Evolutionary conservation across 2,888 invertebrate species (phyloP), one percentile per base, ranked within the genome.

Genomic region (Bruchidius siliquastri): DNA sequence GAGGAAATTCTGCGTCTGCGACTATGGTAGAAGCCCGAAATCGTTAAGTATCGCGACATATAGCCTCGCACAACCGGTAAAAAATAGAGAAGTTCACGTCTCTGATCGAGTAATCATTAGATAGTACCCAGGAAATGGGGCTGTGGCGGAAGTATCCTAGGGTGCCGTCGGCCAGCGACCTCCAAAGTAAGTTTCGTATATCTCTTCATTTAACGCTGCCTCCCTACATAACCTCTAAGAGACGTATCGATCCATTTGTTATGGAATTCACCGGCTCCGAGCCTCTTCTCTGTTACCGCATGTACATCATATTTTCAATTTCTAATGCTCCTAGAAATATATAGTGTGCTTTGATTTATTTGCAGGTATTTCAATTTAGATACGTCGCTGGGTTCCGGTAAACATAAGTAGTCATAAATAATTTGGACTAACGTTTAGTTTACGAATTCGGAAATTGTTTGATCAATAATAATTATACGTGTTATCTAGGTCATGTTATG

Each of bases 81-180:
- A 49, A 49, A 49, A 49, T 2, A 49, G 6, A 49, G 32, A 49
- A 18, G 4, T 8, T 30, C 30, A 30, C 30, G 30, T 49, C 13
- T 49, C 49, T 49, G 18, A 4, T 49, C 49, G 13, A 13, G 18
- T 13, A 49, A 1, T 13, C 13, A 49, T 1, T 13, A 49, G 49
- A 8, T 8, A 68, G 13, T 18, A 68, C 22, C 20, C 10, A 49
- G 21, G 72, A 76, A 22, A 81, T 81, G 80, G 81, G 80, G 20
- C 72, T 79, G 73, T 83, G 83, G 82, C 75, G 83, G 76, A 81
- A 77, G 74, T 82, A 80, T 77, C 83, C 83, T 6, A 76, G 80
- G 73, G 79, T 82, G 30, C 83, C 83, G 3, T 83, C 83, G 0
- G 77, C 77, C 21, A 80, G 76, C 72, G 83, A 83, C 73, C 79